Base-by-base conservation (phyloP, 23 tunicate genomes). In the Ascidia mentula region DNA sequence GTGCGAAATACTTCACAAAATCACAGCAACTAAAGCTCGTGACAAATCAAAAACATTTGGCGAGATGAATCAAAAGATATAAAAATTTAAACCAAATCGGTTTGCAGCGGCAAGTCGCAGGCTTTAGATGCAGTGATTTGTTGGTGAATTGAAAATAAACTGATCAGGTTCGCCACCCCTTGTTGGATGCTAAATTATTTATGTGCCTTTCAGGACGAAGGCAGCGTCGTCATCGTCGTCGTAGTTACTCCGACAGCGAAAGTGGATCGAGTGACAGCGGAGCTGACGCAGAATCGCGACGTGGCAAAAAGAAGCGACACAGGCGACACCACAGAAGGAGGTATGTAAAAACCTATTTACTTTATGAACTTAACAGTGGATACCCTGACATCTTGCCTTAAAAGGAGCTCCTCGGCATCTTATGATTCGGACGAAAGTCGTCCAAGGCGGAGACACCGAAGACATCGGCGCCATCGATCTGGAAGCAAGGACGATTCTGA, bases 201-300 rank as follows among this genome's bases (percentile, higher is more conserved):
- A 18, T 45, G 18, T 69, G 9, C 20, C 9, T 24, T 70, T 53
- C 13, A 53, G 65, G 65, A 53, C 65, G 65, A 71, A 37, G 82
- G 6, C 93, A 88, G 24, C 84, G 97, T 12, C 84, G 80, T 31
- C 80, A 40, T 72, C 90, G 87, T n/a, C 78, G 96, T 28, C 81
- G 75, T 28, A 74, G 82, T 59, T 79, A 79, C 31, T 61, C 76
- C 38, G 86, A 82, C 33, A 73, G 72, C 26, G 69, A 46, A 34
- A 72, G 80, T 77, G 81, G 87, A 8, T 30, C 79, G 26, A 22
- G 36, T 38, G 89, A 82, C 36, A 85, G 86, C 31, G 89, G 87
- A 18, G 97, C 85, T 9, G 83, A 88, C 32, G 89, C 83, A 13
- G 83, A 77, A 38, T 84, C 89, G 17, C 31, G 89, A 69, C 53